Evolutionary conservation across 2,797 vertebrate species (phyloP).

Genomic region (Helostoma temminkii): DNA sequence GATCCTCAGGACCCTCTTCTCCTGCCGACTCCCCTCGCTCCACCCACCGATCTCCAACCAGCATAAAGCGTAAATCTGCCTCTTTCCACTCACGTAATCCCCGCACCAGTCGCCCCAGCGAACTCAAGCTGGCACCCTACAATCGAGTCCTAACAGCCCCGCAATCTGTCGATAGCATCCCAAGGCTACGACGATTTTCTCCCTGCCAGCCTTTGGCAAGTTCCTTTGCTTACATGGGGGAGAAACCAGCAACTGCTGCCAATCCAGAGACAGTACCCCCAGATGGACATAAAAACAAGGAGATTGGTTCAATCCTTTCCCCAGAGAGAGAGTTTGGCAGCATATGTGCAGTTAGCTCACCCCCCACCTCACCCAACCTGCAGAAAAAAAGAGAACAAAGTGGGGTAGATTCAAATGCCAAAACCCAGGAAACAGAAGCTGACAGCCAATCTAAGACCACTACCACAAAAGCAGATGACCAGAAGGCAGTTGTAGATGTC

Average conservation of each 20-base stretch:
- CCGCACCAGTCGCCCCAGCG: constrained; percentile 91
- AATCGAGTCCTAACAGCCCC: constrained; percentile 95
- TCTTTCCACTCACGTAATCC: constrained; percentile 91
- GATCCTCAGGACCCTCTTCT: constrained; percentile 89
- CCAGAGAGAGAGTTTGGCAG: constrained; percentile 56
- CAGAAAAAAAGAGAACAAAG: constrained; percentile 60
- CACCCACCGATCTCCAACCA: constrained; percentile 90
- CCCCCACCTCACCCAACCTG: constrained; percentile 59
- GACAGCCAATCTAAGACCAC: background rate
- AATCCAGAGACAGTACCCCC: constrained; percentile 68
- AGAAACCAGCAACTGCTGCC: constrained; percentile 75
- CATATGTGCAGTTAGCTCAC: constrained; percentile 35
- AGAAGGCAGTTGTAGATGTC: constrained; percentile 66
- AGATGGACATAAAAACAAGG: constrained; percentile 67
- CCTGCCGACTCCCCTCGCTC: constrained; percentile 90
- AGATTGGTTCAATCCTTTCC: constrained; percentile 52
- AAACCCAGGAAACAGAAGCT: constrained; percentile 28
- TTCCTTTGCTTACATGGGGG: constrained; percentile 93
- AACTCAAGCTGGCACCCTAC: constrained; percentile 93
- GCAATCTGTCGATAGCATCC: constrained; percentile 96
- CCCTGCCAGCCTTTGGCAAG: constrained; percentile 91
- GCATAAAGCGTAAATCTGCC: constrained; percentile 89
- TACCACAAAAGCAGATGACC: constrained; percentile 19
- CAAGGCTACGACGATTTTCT: constrained; percentile 93
- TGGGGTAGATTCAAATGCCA: constrained; percentile 62